Base-by-base conservation (phyloP, 2,888 invertebrate genomes). In the Pyrochroa serraticornis region DNA sequence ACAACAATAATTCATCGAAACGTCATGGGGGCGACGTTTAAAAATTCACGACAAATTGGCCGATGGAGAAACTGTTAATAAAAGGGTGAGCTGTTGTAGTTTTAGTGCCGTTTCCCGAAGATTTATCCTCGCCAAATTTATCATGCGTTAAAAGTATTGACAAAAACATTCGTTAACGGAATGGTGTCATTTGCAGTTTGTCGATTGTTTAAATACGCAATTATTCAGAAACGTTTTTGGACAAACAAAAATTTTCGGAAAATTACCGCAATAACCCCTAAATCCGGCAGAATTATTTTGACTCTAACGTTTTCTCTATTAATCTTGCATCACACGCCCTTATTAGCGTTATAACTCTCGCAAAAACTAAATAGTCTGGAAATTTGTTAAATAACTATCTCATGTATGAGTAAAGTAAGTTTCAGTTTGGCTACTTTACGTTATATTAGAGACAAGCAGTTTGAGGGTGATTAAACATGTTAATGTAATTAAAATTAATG, bases 181-280 rank as follows among this genome's bases (percentile, higher is more conserved):
- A 57, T 57, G 45, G 57, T 57, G 45, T 42, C 46, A 57, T 57
- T 57, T 57, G 57, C 50, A 50, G 46, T 57, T 57, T 57, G 57
- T 57, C 57, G 45, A 45, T 46, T 49, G 47, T 56, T 51, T 57
- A 57, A 46, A 46, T 46, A 36, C 37, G 46, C 51, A 46, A 51
- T 57, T 50, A 56, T 56, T 56, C 55, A 57, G 44, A 41, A 49
- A 45, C 46, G 50, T 45, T 39, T 39, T 50, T 57, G 44, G 7
- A 35, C 1, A 22, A 33, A 7, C 9, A 34, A 22, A 50, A 12
- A 14, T 36, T 6, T 14, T 36, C 22, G 22, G 30, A n/a, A n/a
- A n/a, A n/a, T n/a, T n/a, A n/a, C n/a, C n/a, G n/a, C n/a, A n/a
- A n/a, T n/a, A n/a, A n/a, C n/a, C n/a, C n/a, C 35, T 42, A 55